These are phyloP conservation scores for Criorhina ranunculi DNA, from an alignment of 2,888 invertebrate species.

Conservation along the genomic window DNA sequence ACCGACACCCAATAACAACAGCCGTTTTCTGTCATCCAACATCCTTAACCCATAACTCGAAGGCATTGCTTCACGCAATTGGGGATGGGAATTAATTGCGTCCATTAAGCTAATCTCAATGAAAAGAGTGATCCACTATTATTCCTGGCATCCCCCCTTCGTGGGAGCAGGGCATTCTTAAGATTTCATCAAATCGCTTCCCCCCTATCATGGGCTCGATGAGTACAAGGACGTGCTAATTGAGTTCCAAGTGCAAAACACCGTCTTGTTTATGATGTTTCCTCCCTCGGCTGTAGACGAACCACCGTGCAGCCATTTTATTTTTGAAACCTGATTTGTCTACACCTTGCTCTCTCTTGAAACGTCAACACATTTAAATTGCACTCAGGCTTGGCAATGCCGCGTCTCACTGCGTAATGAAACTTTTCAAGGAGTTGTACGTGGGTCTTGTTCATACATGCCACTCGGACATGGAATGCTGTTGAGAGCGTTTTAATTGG, in stretches of 20 bases:
- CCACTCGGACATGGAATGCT: slow-evolving; percentile 56
- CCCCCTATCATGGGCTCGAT: slow-evolving; percentile 23
- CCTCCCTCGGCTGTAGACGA: background rate
- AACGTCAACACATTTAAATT: slow-evolving; percentile 38
- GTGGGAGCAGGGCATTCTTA: slow-evolving; percentile 34
- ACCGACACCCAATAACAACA: slow-evolving; percentile 32
- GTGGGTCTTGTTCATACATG: slow-evolving; percentile 51
- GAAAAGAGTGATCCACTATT: slow-evolving; percentile 46
- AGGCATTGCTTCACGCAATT: slow-evolving; percentile 27
- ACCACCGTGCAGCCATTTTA: slow-evolving; percentile 15
- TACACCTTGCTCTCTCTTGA: slow-evolving; percentile 27
- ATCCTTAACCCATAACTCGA: slow-evolving; percentile 49
- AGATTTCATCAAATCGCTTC: slow-evolving; percentile 58
- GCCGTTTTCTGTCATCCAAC: slow-evolving; percentile 30
- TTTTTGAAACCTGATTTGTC: slow-evolving; percentile 39
- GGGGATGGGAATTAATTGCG: slow-evolving; percentile 61
- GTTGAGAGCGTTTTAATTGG: slow-evolving; percentile 69
- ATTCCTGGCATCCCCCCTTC: background rate
- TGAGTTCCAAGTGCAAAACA: slow-evolving; percentile 50
- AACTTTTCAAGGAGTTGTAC: slow-evolving; percentile 61
- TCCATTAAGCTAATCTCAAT: slow-evolving; percentile 70
- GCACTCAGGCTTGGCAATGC: slow-evolving; percentile 4
- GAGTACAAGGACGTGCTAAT: slow-evolving; percentile 69
- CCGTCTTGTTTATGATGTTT: slow-evolving; percentile 33
- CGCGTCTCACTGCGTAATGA: slow-evolving; percentile 42